Conservation (phyloP, 1,140 invertebrate species). For the Diplogasteroides magnus region DNA sequence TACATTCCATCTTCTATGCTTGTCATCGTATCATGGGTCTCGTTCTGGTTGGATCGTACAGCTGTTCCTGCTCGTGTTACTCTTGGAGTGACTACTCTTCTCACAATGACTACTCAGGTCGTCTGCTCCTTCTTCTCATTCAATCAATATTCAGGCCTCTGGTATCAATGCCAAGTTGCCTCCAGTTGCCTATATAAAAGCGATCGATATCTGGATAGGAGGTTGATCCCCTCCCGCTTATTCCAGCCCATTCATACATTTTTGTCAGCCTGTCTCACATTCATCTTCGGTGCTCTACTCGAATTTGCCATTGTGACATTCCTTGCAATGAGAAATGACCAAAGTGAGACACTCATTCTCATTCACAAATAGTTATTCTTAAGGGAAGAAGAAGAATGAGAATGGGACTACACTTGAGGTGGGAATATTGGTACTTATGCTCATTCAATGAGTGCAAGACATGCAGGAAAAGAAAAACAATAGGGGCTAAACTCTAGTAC, state of each 20-base stretch:
- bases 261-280: constrained; percentile 75
- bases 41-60: not conserved
- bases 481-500: too few relatives aligned
- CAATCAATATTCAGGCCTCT: constrained; percentile 59
- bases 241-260: too few relatives aligned
- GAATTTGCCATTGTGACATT: constrained; percentile 87
- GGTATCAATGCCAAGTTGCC: constrained; percentile 92
- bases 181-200: constrained; percentile 89
- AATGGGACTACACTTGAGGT: too few relatives aligned
- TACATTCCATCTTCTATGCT: constrained; percentile 59
- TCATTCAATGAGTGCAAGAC: too few relatives aligned
- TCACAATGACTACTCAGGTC: constrained; percentile 84
- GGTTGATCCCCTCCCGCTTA: constrained; percentile 66
- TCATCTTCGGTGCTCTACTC: constrained; percentile 86
- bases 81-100: constrained; percentile 68
- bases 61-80: constrained; percentile 56
- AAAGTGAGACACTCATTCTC: not conserved
- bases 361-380: too few relatives aligned
- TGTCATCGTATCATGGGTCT: constrained; percentile 61
- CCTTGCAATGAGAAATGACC: constrained; percentile 6
- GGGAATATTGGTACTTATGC: too few relatives aligned
- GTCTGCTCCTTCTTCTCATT: constrained; percentile 1
- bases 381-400: too few relatives aligned
- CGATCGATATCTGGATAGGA: constrained; percentile 54
- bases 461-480: too few relatives aligned